Conservation (phyloP, 2,888 invertebrate genomes). For the Melanostoma mellinum region DNA sequence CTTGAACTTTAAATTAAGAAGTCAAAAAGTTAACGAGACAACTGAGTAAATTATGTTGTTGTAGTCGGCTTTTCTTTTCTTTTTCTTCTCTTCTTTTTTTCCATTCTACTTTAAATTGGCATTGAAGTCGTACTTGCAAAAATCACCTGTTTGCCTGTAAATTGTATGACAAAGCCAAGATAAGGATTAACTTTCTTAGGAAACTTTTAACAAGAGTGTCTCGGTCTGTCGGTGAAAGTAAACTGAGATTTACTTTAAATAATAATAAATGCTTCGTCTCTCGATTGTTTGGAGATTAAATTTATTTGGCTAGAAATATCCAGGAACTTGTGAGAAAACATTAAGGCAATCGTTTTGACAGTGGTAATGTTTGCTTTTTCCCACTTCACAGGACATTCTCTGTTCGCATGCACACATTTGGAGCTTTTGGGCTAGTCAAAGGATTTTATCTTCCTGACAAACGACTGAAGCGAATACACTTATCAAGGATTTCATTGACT, state of each 20-base stretch:
- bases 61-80: neutral
- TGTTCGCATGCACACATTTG: too few species aligned
- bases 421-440: too few species aligned
- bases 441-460: too few species aligned
- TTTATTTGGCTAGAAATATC: neutral
- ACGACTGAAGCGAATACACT: neutral
- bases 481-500: slow-evolving; percentile 42
- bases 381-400: too few species aligned
- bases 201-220: neutral
- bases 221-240: slow-evolving; percentile 3
- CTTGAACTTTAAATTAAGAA: slow-evolving; percentile 66
- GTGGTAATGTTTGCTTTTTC: too few species aligned
- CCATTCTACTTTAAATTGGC: neutral
- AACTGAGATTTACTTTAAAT: slow-evolving; percentile 25
- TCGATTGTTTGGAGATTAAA: slow-evolving; percentile 3
- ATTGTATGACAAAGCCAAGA: slow-evolving; percentile 1
- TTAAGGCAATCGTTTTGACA: too few species aligned
- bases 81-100: neutral
- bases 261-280: slow-evolving; percentile 8
- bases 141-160: slow-evolving; percentile 1
- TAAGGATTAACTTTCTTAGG: slow-evolving; percentile 5
- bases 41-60: slow-evolving; percentile 60
- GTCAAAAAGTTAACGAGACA: slow-evolving; percentile 44
- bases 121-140: slow-evolving; percentile 36
- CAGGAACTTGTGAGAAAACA: too few species aligned